A percentile compares a stretch with the other conserved stretches of the same genome.
phyloP scores from a whole-genome alignment of 2,113 vertebrate genomes.

The Fregata magnificens region DNA sequence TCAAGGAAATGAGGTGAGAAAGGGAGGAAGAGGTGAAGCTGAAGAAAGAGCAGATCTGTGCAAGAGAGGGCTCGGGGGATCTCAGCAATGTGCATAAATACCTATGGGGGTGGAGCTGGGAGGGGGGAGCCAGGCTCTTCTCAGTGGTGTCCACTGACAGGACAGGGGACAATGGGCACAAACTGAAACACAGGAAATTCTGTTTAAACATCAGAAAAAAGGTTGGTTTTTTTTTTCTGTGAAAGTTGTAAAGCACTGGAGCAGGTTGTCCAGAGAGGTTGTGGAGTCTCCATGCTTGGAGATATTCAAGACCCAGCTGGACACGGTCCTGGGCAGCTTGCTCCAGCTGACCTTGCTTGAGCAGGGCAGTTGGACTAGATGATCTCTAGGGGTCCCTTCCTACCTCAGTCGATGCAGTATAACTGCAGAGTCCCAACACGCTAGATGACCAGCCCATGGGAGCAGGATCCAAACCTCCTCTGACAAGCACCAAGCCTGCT shows the following conservation, averaged over 20 bases:
- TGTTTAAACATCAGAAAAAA: not conserved
- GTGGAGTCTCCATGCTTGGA: not conserved
- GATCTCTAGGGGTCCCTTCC: not conserved
- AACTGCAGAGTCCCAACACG: not conserved
- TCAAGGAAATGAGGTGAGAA: slow-evolving; percentile 49
- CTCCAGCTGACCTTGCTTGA: not conserved
- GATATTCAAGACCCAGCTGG: not conserved
- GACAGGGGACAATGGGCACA: not conserved
- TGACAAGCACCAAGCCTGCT: not conserved
- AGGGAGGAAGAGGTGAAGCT: slow-evolving; percentile 46
- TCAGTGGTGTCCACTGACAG: not conserved
- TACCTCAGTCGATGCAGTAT: not conserved
- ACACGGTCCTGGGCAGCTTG: not conserved
- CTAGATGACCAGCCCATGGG: not conserved
- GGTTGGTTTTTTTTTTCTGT: not conserved
- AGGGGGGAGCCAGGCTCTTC: not conserved
- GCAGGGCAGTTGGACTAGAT: not conserved
- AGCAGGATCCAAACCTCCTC: not conserved
- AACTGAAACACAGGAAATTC: slow-evolving; percentile 29
- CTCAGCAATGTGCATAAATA: not conserved
- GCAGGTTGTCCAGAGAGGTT: not conserved
- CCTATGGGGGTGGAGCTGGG: not conserved
- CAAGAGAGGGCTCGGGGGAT: not conserved
- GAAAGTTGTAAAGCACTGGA: not conserved
- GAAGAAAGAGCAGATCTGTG: slow-evolving; percentile 8